These are phyloP conservation scores for Agriopis marginaria DNA, from an alignment of 2,888 invertebrate genomes.

Conservation along the genomic window DNA sequence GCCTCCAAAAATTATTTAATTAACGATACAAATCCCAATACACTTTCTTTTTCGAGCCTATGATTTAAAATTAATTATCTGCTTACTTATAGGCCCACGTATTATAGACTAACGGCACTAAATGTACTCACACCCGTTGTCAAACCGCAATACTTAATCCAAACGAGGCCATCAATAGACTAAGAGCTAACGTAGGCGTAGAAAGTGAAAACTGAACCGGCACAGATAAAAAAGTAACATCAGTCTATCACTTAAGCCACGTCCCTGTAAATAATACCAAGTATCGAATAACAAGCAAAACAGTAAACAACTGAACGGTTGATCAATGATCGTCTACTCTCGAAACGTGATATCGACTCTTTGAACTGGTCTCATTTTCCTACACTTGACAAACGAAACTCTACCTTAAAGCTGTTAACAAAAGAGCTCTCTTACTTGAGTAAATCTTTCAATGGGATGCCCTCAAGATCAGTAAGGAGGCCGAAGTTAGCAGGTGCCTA, in stretches of 20 bases:
- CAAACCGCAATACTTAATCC: conserved; percentile 6
- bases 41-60: not conserved
- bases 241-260: conserved; percentile 27
- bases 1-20: too few relatives aligned
- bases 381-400: conserved; percentile 19
- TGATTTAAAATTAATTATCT: not conserved
- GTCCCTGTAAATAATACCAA: conserved; percentile 28
- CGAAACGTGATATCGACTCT: conserved; percentile 35
- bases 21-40: too few relatives aligned
- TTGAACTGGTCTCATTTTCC: conserved; percentile 34
- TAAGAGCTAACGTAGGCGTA: conserved; percentile 24
- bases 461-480: conserved; percentile 44
- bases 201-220: conserved; percentile 26
- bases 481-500: conserved; percentile 40
- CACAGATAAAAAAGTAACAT: conserved; percentile 11
- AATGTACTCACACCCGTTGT: conserved; percentile 10
- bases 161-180: conserved; percentile 11
- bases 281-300: conserved; percentile 36
- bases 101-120: conserved; percentile 4
- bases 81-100: conserved; percentile 1
- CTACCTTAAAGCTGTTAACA: conserved; percentile 17
- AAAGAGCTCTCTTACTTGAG: conserved; percentile 12
- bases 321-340: conserved; percentile 38
- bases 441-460: conserved; percentile 16
- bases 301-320: conserved; percentile 37